These are phyloP conservation scores for Mycogona germanica DNA, from an alignment of 2,888 invertebrate species.

Conservation along the genomic window DNA sequence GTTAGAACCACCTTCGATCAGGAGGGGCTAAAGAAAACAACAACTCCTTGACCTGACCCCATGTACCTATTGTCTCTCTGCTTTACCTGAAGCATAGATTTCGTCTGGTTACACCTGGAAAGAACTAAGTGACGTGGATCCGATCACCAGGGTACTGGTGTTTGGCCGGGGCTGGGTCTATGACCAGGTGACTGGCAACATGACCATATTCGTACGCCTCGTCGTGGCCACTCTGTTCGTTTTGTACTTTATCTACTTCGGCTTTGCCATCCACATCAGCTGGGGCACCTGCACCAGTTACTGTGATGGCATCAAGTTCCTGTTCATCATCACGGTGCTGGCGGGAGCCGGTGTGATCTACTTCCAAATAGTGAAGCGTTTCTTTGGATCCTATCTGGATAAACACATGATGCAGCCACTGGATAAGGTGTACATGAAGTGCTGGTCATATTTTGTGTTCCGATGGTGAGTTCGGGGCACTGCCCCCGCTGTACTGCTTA, in stretches of 20 bases:
- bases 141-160: neutral
- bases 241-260: constrained; percentile 11
- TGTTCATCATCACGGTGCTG: constrained; percentile 48
- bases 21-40: too few relatives aligned
- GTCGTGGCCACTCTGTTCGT: neutral
- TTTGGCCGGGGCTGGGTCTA: neutral
- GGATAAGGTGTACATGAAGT: constrained; percentile 18
- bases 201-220: too few relatives aligned
- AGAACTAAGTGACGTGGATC: too few relatives aligned
- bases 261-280: constrained; percentile 5
- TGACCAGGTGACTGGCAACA: neutral
- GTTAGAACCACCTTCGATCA: too few relatives aligned
- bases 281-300: constrained; percentile 22
- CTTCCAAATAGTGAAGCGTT: constrained; percentile 47
- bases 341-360: constrained; percentile 51
- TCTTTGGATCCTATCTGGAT: constrained; percentile 38
- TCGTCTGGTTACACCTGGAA: too few relatives aligned
- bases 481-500: neutral
- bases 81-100: too few relatives aligned
- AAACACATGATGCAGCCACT: constrained; percentile 22
- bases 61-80: too few relatives aligned
- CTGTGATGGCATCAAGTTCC: constrained; percentile 60
- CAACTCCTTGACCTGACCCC: too few relatives aligned
- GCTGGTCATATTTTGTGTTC: constrained; percentile 21
- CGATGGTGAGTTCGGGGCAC: neutral